Conservation (phyloP, 1,140 invertebrate species). For the Acromyrmex charruanus region DNA sequence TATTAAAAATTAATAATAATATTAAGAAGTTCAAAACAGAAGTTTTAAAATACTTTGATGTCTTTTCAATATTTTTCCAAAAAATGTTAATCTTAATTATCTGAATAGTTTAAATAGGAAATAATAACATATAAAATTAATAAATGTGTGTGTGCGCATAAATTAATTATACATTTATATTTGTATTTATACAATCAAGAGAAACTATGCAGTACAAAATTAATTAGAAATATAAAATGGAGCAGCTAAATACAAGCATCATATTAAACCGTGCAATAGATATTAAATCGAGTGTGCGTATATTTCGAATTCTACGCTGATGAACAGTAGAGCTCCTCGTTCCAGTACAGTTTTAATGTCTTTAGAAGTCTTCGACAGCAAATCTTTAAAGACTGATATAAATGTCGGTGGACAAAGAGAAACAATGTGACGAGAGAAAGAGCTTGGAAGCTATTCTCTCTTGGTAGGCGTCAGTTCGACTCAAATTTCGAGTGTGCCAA, state of each 20-base stretch:
- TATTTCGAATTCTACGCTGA: not conserved
- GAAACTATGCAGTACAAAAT: not conserved
- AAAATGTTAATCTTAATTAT: not conserved
- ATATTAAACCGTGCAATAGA: not conserved
- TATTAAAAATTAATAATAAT: not conserved
- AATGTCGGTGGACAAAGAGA: slow-evolving; percentile 32
- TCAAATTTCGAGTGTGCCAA: slow-evolving; percentile 60
- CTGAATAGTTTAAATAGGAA: not conserved
- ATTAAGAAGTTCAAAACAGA: not conserved
- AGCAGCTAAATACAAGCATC: not conserved
- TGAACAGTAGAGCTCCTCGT: not conserved
- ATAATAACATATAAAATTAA: not conserved
- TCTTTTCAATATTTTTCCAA: not conserved
- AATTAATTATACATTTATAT: not conserved
- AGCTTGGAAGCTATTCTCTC: not conserved
- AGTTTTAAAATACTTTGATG: not conserved
- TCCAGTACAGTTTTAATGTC: slow-evolving; percentile 35
- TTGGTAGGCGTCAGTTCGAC: slow-evolving; percentile 47
- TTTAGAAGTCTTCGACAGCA: not conserved
- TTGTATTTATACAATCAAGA: not conserved
- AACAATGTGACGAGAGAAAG: not conserved
- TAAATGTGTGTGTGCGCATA: not conserved
- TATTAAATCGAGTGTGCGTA: not conserved
- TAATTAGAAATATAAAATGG: not conserved
- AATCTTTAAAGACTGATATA: slow-evolving; percentile 16